Percentiles rank a stretch among this genome's conserved stretches.
Evolutionary conservation across 2,797 vertebrate genomes (phyloP).

Genomic region (Megaceryle alcyon): DNA sequence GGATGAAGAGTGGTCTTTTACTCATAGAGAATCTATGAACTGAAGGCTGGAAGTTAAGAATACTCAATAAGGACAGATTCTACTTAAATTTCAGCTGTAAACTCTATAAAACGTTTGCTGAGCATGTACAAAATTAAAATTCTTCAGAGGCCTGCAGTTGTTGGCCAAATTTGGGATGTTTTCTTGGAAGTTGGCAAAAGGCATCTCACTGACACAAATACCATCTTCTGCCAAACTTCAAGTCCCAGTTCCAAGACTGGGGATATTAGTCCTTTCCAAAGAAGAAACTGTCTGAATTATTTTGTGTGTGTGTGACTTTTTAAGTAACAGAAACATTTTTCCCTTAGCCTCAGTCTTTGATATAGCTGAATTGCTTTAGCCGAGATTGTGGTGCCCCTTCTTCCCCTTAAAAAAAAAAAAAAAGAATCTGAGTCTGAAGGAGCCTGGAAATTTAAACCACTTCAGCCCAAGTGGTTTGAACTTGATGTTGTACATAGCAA

Average conservation of each 20-base stretch:
- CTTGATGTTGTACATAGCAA: not conserved
- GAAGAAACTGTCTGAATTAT: not conserved
- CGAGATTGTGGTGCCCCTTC: not conserved
- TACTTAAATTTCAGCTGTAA: not conserved
- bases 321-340: slow-evolving; percentile 49
- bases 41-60: not conserved
- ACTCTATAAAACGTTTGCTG: slow-evolving; percentile 18
- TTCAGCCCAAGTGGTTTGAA: slow-evolving; percentile 22
- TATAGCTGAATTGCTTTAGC: not conserved
- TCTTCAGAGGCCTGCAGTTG: not conserved
- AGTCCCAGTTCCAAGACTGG: slow-evolving; percentile 9
- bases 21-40: not conserved
- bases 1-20: not conserved
- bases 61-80: not conserved
- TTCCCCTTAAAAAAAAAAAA: not conserved
- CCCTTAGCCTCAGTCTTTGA: slow-evolving; percentile 23
- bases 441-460: slow-evolving; percentile 37
- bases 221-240: slow-evolving; percentile 45
- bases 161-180: slow-evolving; percentile 68
- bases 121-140: not conserved
- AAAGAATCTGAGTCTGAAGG: not conserved
- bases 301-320: not conserved
- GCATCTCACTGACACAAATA: slow-evolving; percentile 30
- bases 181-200: slow-evolving; percentile 56
- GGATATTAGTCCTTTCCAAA: slow-evolving; percentile 27